Base-by-base conservation (phyloP, 2,888 invertebrate genomes). In the Oscheius sp. region DNA sequence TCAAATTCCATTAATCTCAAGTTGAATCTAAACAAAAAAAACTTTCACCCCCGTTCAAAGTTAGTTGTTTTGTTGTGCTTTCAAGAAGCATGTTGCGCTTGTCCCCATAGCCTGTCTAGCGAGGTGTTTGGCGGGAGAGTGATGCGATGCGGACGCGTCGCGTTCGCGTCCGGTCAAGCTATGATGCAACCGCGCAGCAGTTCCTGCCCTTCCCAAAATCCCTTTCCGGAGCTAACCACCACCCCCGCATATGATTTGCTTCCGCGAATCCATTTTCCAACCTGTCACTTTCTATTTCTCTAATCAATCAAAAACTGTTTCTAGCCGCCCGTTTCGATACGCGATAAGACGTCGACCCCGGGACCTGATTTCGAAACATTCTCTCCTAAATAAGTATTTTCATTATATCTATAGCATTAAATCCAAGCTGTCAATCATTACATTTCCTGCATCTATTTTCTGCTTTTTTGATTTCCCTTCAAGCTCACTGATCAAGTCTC, bases 141-240 rank as follows among this genome's bases (percentile, higher is more conserved):
- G 63, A 63, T 48, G 63, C 63, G 63, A 20, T 29, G 63, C 63
- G 63, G 63, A 25, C 63, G 63, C 63, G 63, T 46, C 33, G 63
- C 63, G 63, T 37, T 42, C 39, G 58, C 58, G 58, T 55, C 55
- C 55, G 55, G 55, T 55, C 55, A 55, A 55, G 33, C 33, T 55
- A 34, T 55, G 55, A 58, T 58, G 58, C 23, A 27, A 29, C 58
- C 8, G 10, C 58, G 57, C 37, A 55, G 55, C 55, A 45, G 42
- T 61, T 61, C 61, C 61, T 61, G 61, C 45, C 42, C 45, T 61
- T 29, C 34, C 55, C 55, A 34, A 55, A 55, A 55, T 55, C 55
- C n/a, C 17, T 55, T 55, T 55, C 55, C 55, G 55, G 55, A 33
- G n/a, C n/a, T n/a, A n/a, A n/a, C n/a, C n/a, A n/a, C n/a, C n/a